Evolutionary conservation across 2,888 invertebrate genomes (phyloP).

Genomic region (Epicampocera succincta): DNA sequence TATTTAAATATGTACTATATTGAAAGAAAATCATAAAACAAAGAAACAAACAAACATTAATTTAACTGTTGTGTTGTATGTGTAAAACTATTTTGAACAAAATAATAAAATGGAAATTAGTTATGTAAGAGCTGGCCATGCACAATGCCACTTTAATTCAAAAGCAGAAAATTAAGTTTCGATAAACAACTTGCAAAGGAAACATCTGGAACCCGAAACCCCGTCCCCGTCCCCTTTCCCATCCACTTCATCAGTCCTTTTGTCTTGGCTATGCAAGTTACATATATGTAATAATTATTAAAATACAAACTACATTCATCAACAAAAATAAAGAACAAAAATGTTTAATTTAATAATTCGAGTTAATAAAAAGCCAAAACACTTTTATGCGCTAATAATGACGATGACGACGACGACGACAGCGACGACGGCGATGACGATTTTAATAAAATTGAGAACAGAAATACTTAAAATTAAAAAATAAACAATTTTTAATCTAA

Average conservation of each 20-base stretch:
- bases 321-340: slow-evolving; percentile 31
- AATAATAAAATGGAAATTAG: slow-evolving; percentile 43
- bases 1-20: neutral
- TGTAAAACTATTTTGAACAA: slow-evolving; percentile 58
- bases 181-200: slow-evolving; percentile 20
- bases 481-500: slow-evolving; percentile 57
- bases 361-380: slow-evolving; percentile 63
- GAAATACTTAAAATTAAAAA: slow-evolving; percentile 22
- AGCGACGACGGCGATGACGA: slow-evolving; percentile 38
- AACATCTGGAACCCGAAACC: neutral
- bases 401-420: slow-evolving; percentile 45
- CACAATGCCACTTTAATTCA: slow-evolving; percentile 68
- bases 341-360: neutral
- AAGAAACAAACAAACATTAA: slow-evolving; percentile 38
- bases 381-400: slow-evolving; percentile 42
- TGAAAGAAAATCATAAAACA: slow-evolving; percentile 18
- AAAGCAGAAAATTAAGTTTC: slow-evolving; percentile 26
- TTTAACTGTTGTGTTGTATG: slow-evolving; percentile 69
- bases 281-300: too few species aligned
- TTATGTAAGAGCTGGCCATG: slow-evolving; percentile 68
- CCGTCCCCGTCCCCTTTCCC: neutral
- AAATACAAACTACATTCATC: too few species aligned
- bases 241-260: slow-evolving; percentile 31
- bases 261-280: slow-evolving; percentile 73
- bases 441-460: slow-evolving; percentile 25